These are phyloP conservation scores for Zophobas atratus DNA, from an alignment of 1,140 invertebrate species.

Conservation along the genomic window DNA sequence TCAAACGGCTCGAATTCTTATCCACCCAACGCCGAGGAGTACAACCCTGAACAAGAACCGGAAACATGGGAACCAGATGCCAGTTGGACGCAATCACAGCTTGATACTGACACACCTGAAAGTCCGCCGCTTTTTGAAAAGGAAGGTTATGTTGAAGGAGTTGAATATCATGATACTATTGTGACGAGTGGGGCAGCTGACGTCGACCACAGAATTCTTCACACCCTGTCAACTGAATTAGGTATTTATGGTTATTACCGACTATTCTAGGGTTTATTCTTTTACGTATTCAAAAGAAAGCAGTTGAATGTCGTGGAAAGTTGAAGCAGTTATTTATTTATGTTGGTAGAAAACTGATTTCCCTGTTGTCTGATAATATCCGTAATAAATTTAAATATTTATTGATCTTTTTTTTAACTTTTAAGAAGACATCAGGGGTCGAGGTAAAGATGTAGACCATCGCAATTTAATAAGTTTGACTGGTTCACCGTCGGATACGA, in stretches of 20 bases:
- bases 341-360: not conserved
- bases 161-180: slow-evolving; percentile 73
- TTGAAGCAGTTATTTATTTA: too few relatives aligned
- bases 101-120: slow-evolving; percentile 72
- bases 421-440: slow-evolving; percentile 35
- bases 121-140: slow-evolving; percentile 80
- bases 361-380: not conserved
- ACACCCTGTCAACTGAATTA: slow-evolving; percentile 52
- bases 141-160: slow-evolving; percentile 68
- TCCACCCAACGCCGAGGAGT: slow-evolving; percentile 56
- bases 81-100: slow-evolving; percentile 56
- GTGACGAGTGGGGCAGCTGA: slow-evolving; percentile 68
- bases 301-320: too few relatives aligned
- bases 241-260: slow-evolving; percentile 41
- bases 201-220: slow-evolving; percentile 72
- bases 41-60: slow-evolving; percentile 63
- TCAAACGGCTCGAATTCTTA: slow-evolving; percentile 47
- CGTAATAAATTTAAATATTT: not conserved
- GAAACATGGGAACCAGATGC: slow-evolving; percentile 61
- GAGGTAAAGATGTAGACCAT: slow-evolving; percentile 80
- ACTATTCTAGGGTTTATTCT: not conserved
- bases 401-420: slow-evolving; percentile 22
- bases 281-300: not conserved
- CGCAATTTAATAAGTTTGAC: slow-evolving; percentile 88
- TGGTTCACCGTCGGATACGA: slow-evolving; percentile 75